Conservation (phyloP, 2,113 vertebrate genomes). For the Planiliza haematocheilus region DNA sequence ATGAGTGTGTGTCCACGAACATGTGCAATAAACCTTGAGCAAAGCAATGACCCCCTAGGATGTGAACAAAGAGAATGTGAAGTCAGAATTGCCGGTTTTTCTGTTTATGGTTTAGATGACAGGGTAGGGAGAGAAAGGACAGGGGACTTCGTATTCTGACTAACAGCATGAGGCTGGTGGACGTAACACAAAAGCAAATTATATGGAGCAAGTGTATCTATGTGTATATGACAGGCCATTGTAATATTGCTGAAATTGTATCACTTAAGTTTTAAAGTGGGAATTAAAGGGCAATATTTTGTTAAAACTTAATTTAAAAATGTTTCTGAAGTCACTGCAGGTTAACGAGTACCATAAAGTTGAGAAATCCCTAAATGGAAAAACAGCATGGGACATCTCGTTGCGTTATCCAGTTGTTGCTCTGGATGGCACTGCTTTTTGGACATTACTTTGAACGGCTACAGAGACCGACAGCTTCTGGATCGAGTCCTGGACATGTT, state of each 20-base stretch:
- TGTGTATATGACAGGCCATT: constrained; percentile 61
- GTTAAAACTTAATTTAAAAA: constrained; percentile 45
- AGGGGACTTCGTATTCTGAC: constrained; percentile 27
- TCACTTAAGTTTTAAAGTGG: constrained; percentile 59
- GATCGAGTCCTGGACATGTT: constrained; percentile 61
- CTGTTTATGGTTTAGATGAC: constrained; percentile 25
- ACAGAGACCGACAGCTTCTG: constrained; percentile 34
- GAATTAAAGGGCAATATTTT: constrained; percentile 76
- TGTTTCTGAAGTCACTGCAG: constrained; percentile 56
- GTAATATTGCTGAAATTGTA: constrained; percentile 55
- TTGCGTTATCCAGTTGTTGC: constrained; percentile 26
- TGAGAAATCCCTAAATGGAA: constrained; percentile 27
- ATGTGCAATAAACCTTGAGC: constrained; percentile 72
- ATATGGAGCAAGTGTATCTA: constrained; percentile 55
- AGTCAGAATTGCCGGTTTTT: constrained; percentile 57
- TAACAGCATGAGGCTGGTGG: constrained; percentile 13
- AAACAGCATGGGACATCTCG: constrained; percentile 20
- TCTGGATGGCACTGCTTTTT: constrained; percentile 37
- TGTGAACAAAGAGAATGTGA: constrained; percentile 75
- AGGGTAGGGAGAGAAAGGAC: constrained; percentile 14
- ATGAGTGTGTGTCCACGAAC: constrained; percentile 28
- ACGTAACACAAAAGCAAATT: constrained; percentile 24
- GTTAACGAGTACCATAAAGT: constrained; percentile 31
- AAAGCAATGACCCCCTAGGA: constrained; percentile 74
- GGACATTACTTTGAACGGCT: constrained; percentile 43